phyloP scores from a whole-genome alignment of 2,888 invertebrate species.

The Nemotelus nigrinus region DNA sequence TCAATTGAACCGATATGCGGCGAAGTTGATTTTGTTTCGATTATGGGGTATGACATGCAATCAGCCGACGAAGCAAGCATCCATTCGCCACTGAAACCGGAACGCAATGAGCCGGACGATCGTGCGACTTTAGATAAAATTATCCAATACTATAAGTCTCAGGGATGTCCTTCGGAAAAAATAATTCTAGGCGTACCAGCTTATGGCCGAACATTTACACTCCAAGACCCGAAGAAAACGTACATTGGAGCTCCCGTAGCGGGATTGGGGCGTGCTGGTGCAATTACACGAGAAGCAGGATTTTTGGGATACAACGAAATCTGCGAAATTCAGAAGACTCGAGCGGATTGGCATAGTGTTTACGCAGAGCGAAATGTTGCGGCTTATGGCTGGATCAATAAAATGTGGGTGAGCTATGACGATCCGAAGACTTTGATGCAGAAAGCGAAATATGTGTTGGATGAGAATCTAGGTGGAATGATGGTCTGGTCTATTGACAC shows the following conservation, averaged over 20 bases:
- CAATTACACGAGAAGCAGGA: conserved; percentile 55
- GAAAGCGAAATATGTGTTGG: conserved; percentile 61
- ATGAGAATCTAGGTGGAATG: conserved; percentile 64
- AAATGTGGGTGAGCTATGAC: conserved; percentile 65
- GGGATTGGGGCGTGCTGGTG: conserved; percentile 54
- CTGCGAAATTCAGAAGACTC: conserved; percentile 52
- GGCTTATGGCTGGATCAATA: conserved; percentile 60
- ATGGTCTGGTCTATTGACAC: conserved; percentile 69
- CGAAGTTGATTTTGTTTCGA: conserved; percentile 65
- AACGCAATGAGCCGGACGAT: conserved; percentile 44
- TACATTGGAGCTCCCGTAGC: conserved; percentile 58
- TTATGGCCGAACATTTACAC: conserved; percentile 63
- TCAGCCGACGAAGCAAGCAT: conserved; percentile 60
- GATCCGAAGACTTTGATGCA: conserved; percentile 58
- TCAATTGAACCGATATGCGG: conserved; percentile 62
- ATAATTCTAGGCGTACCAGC: conserved; percentile 64
- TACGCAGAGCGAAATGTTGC: conserved; percentile 56
- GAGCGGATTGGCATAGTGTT: conserved; percentile 57
- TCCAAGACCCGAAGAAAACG: conserved; percentile 58
- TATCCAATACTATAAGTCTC: conserved; percentile 61
- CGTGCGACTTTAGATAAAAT: conserved; percentile 52
- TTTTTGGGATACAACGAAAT: conserved; percentile 56
- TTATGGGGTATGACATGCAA: conserved; percentile 68
- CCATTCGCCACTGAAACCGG: conserved; percentile 61
- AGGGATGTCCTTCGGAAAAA: conserved; percentile 61